Conservation (phyloP, 2,113 vertebrate genomes). For the Myrmophylax atrothorax region DNA sequence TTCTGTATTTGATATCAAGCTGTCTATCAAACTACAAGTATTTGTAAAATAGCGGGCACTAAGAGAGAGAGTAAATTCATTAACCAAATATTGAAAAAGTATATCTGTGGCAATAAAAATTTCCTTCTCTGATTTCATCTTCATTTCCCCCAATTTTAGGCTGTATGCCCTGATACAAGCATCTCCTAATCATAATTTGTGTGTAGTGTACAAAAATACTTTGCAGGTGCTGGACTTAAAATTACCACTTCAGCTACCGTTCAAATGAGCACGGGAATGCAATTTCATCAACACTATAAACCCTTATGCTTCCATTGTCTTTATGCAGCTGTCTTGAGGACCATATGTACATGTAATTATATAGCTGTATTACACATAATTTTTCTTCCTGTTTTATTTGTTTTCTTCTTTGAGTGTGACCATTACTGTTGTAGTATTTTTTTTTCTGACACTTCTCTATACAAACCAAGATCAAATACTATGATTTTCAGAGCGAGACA, state of each 20-base stretch:
- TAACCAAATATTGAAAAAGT: neutral
- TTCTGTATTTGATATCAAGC: neutral
- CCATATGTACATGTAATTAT: neutral
- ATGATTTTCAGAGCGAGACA: neutral
- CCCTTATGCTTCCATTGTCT: neutral
- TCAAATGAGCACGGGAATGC: neutral
- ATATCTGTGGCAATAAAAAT: neutral
- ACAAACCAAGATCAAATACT: neutral
- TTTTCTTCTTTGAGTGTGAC: neutral
- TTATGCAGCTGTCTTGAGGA: neutral
- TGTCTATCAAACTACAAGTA: neutral
- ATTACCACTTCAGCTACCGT: conserved; percentile 34
- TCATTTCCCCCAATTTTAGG: neutral
- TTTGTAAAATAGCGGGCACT: neutral
- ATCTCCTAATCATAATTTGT: neutral
- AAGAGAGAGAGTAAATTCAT: neutral
- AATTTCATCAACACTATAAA: neutral
- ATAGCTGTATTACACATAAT: neutral
- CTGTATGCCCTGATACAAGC: neutral
- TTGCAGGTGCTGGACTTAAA: conserved; percentile 29
- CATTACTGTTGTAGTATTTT: neutral
- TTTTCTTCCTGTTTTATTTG: conserved; percentile 7
- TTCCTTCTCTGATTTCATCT: neutral
- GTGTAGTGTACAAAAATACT: neutral
- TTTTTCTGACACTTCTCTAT: neutral